These are phyloP conservation scores for Theodoxus fluviatilis DNA, from an alignment of 2,888 invertebrate species.

Conservation along the genomic window DNA sequence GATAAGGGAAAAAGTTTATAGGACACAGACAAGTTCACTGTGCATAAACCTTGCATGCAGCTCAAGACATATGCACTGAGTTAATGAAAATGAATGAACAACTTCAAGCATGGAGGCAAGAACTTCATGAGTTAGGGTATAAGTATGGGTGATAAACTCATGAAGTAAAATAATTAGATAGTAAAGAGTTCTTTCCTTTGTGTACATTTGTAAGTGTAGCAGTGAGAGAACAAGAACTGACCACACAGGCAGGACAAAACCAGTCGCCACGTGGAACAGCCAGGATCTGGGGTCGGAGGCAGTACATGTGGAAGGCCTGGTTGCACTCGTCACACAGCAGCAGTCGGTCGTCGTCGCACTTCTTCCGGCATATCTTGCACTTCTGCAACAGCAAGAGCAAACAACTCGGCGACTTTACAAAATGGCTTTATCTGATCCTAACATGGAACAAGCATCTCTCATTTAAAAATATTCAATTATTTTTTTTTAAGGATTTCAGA, in stretches of 20 bases:
- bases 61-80: background rate
- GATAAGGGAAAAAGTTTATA: no score
- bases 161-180: background rate
- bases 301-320: slow-evolving; percentile 63
- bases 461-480: no score
- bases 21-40: no score
- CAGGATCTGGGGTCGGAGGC: slow-evolving; percentile 58
- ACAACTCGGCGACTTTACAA: no score
- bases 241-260: slow-evolving; percentile 62
- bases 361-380: slow-evolving; percentile 66
- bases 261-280: slow-evolving; percentile 62
- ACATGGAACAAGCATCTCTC: no score
- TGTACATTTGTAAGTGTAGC: background rate
- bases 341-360: slow-evolving; percentile 55
- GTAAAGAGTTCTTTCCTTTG: background rate
- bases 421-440: no score
- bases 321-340: slow-evolving; percentile 64
- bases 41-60: no score
- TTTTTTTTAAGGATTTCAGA: no score
- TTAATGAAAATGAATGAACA: background rate
- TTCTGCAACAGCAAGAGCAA: slow-evolving; percentile 61
- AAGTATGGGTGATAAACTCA: slow-evolving; percentile 6
- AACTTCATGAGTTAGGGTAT: no score
- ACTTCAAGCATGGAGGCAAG: background rate
- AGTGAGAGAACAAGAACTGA: slow-evolving; percentile 36